A percentile compares a stretch with the other conserved stretches of the same genome.
phyloP scores from a whole-genome alignment of 2,113 vertebrate species.

The Ochotona princeps region DNA sequence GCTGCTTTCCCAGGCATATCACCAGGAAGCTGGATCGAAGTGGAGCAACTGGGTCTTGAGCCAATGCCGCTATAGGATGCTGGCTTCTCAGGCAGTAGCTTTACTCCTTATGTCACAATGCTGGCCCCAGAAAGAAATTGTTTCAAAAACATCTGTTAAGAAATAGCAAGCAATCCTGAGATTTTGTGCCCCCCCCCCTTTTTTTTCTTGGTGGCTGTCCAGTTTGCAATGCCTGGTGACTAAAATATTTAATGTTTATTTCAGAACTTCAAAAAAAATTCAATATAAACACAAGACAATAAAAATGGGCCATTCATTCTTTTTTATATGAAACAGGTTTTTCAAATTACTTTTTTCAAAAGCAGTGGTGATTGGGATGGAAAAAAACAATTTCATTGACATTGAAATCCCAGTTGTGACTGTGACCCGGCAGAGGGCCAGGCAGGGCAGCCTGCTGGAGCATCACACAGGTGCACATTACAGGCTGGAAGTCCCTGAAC shows the following conservation, averaged over 20 bases:
- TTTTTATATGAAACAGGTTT: background rate
- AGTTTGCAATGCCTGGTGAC: background rate
- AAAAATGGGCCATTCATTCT: background rate
- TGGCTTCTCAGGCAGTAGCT: too few relatives aligned
- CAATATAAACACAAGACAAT: conserved; percentile 9
- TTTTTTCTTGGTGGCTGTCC: background rate
- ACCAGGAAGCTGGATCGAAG: too few relatives aligned
- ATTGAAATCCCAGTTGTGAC: background rate
- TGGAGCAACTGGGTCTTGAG: too few relatives aligned
- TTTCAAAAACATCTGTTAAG: conserved; percentile 14
- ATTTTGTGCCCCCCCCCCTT: background rate
- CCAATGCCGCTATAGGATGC: too few relatives aligned
- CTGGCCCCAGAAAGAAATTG: background rate
- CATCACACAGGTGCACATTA: too few relatives aligned
- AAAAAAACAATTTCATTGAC: background rate
- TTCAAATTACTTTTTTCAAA: background rate
- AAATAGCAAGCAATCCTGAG: background rate
- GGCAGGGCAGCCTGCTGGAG: too few relatives aligned
- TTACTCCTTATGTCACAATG: too few relatives aligned
- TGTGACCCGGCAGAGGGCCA: background rate
- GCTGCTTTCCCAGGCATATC: too few relatives aligned
- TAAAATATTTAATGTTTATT: conserved; percentile 20
- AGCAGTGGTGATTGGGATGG: background rate
- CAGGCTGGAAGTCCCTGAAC: background rate
- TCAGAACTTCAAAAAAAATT: conserved; percentile 6